phyloP scores from a whole-genome alignment of 2,888 invertebrate species.

The Drosophila formosana region DNA sequence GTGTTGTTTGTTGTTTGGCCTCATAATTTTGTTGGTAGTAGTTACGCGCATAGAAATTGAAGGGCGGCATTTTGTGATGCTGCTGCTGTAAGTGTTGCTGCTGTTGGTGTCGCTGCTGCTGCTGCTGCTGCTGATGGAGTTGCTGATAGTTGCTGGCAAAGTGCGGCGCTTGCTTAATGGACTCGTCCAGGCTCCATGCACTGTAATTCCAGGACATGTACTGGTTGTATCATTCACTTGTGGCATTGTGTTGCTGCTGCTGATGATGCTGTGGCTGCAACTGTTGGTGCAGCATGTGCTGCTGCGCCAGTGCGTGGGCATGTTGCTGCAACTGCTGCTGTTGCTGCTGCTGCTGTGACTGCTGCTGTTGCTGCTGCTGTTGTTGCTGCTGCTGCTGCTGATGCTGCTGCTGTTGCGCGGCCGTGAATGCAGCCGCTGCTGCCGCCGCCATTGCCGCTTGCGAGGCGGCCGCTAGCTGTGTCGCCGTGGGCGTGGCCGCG shows the following conservation, averaged over 20 bases:
- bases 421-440: constrained; percentile 83
- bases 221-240: constrained; percentile 85
- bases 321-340: constrained; percentile 76
- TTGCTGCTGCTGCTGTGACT: constrained; percentile 71
- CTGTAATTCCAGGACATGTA: constrained; percentile 84
- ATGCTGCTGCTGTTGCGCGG: constrained; percentile 81
- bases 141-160: constrained; percentile 57
- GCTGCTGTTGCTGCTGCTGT: constrained; percentile 70
- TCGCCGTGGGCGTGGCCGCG: constrained; percentile 86
- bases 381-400: constrained; percentile 80
- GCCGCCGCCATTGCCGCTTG: constrained; percentile 85
- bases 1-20: constrained; percentile 41
- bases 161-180: constrained; percentile 62
- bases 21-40: constrained; percentile 58
- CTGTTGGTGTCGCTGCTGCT: constrained; percentile 51
- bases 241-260: constrained; percentile 83
- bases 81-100: constrained; percentile 53
- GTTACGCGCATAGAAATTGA: constrained; percentile 75
- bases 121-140: constrained; percentile 54
- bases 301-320: constrained; percentile 72
- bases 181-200: constrained; percentile 82
- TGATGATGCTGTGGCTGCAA: constrained; percentile 82
- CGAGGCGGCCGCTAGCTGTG: constrained; percentile 86
- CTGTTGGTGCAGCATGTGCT: constrained; percentile 71
- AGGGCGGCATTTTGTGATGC: constrained; percentile 59